Evolutionary conservation across 1,140 invertebrate species (phyloP), one percentile per base, ranked within the genome.

Genomic region (Campodea augens): DNA sequence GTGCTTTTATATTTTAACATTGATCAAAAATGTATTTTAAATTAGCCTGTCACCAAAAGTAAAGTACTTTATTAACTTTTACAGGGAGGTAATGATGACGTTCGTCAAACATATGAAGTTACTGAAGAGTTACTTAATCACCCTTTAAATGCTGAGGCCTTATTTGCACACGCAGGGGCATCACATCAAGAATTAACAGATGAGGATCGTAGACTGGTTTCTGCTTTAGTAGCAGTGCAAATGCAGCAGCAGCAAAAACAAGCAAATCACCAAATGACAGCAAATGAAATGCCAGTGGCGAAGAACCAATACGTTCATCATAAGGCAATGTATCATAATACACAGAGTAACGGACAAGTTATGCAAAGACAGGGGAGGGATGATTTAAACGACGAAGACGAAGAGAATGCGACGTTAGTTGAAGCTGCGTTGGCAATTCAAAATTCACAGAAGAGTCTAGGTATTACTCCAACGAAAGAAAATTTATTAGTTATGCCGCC

Each of bases 191-290:
- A 52, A 38, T 53, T 68, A 41, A 66, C 64, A 13, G 67, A 70
- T 47, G 67, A 68, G 47, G 67, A 69, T 49, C 52, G 66, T 42
- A 60, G 63, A 51, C 53, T 69, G 38, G 66, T 66, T 38, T 63
- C 65, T 21, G 65, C 66, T 37, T 53, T 70, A 44, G 66, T 68
- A 38, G 67, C 67, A 7, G 66, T 69, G 1, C 67, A 70, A 46
- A 55, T 68, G n/a, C 65, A 60, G 42, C 64, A 68, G 41, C 64
- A 66, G 25, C 64, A 69, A 36, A 65, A 66, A 46, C 62, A 65
- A 67, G 45, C 65, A 66, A 2, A 55, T 41, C 52, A 55, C 4
- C 29, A 41, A 15, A n/a, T n/a, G n/a, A n/a, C n/a, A n/a, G n/a
- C n/a, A n/a, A n/a, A n/a, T n/a, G n/a, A n/a, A n/a, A n/a, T n/a